Percentiles rank a stretch among this genome's conserved stretches.
Conservation (phyloP, 2,888 invertebrate species). For the Drosophila emarginata region DNA sequence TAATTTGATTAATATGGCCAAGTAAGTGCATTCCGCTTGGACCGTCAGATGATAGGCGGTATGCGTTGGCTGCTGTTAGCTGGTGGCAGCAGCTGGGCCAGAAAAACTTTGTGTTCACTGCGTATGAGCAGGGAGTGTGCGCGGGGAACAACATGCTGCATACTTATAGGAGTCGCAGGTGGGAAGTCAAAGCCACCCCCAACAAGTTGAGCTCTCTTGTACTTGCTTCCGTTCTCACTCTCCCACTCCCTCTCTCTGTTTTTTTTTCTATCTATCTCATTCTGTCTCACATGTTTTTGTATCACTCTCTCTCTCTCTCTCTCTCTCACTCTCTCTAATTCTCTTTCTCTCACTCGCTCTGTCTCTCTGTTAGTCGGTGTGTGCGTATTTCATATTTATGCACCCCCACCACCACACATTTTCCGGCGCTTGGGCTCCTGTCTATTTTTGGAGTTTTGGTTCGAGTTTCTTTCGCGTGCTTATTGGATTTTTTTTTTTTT, state of each 20-base stretch:
- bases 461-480: constrained; percentile 57
- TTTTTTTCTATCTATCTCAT: not conserved
- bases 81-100: not conserved
- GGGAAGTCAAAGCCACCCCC: not conserved
- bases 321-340: not conserved
- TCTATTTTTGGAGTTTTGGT: constrained; percentile 69
- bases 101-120: constrained; percentile 5
- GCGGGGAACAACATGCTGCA: not conserved
- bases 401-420: constrained; percentile 48
- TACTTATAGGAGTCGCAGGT: constrained; percentile 7
- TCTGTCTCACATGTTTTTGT: not conserved
- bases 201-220: constrained; percentile 4
- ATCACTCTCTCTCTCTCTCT: not conserved
- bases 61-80: too few species aligned
- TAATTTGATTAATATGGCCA: constrained; percentile 42
- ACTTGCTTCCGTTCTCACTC: not conserved
- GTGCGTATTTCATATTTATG: constrained; percentile 51
- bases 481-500: constrained; percentile 58
- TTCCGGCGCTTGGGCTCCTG: constrained; percentile 58
- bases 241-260: not conserved
- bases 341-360: not conserved
- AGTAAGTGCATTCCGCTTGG: constrained; percentile 34
- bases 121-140: not conserved
- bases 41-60: not conserved
- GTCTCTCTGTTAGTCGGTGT: constrained; percentile 1